Percentiles rank a stretch among this genome's conserved stretches.
Conservation (phyloP, 2,888 invertebrate species). For the Epinotia brunnichana region DNA sequence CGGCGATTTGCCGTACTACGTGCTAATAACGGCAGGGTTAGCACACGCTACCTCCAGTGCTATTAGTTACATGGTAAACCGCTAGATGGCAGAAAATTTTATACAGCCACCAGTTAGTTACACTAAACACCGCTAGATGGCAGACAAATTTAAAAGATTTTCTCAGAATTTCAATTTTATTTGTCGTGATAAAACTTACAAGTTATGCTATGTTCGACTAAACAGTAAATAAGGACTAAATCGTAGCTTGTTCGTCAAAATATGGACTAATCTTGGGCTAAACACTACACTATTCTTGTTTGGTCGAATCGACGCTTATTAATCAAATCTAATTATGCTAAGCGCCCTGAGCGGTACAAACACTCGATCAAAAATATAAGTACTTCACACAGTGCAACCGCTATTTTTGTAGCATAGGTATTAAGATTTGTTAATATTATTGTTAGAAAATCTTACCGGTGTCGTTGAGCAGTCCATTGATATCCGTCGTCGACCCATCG, state of each 20-base stretch:
- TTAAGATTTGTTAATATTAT: neutral
- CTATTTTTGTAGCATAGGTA: too few species aligned
- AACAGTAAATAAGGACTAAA: too few species aligned
- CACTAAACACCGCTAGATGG: neutral
- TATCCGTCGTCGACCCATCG: constrained; percentile 85
- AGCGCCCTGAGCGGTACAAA: too few species aligned
- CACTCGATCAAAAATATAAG: too few species aligned
- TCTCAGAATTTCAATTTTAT: neutral
- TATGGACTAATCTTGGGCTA: too few species aligned
- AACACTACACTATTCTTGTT: too few species aligned
- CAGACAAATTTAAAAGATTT: neutral
- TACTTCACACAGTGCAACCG: too few species aligned
- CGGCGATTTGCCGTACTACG: neutral
- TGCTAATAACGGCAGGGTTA: neutral
- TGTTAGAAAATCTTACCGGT: constrained; percentile 75
- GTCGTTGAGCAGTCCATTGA: constrained; percentile 85
- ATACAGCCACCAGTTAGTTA: neutral
- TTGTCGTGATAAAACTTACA: too few species aligned
- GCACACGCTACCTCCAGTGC: neutral
- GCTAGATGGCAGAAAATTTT: constrained; percentile 45
- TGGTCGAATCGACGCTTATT: too few species aligned
- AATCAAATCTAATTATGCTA: too few species aligned
- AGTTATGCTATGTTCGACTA: too few species aligned
- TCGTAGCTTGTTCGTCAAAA: too few species aligned
- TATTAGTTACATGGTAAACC: constrained; percentile 6